Evolutionary conservation across 1,140 invertebrate genomes (phyloP), one percentile per base, ranked within the genome.

Genomic region (Drosophila albomicans): DNA sequence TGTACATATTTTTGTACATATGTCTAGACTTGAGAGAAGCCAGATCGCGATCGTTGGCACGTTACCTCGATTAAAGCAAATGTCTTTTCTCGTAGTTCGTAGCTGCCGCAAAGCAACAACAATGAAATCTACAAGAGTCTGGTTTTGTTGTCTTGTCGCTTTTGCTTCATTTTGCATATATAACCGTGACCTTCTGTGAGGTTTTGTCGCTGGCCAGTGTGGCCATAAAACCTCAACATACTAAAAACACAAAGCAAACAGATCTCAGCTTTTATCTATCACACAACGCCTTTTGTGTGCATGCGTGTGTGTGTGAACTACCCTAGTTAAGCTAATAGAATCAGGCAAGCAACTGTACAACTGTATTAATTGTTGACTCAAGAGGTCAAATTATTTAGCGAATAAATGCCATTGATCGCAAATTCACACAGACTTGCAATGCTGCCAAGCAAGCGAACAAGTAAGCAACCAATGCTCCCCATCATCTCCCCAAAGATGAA

Each of bases 341-440:
- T 90, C 61, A 81, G 72, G n/a, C 65, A 41, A 38, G 28, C 28
- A n/a, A 41, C 63, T 48, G 28, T 48, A 75, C 65, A 56, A 25
- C 20, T 61, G 68, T 45, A 79, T 85, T 84, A 88, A 88, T 87
- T 89, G 85, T 65, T 79, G 81, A 82, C 78, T 78, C 57, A 68
- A 85, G 86, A 90, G 85, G 85, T 89, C 85, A 89, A 63, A 85
- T 85, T 89, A 90, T 89, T 89, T 89, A 89, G 85, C 85, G 78
- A 69, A 65, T 51, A 66, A 72, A 74, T 82, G 85, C 80, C 81
- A 88, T 89, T 84, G 85, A 89, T 89, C 73, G 84, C 80, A 61
- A 78, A 88, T 86, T 86, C 71, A 73, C 82, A 81, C 68, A 82
- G 32, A 61, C 32, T 51, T 70, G 65, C 67, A 67, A 49, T 57